Percentiles rank a stretch among this genome's conserved stretches.
phyloP scores from a whole-genome alignment of 2,888 invertebrate genomes.

The Callinectes sapidus region DNA sequence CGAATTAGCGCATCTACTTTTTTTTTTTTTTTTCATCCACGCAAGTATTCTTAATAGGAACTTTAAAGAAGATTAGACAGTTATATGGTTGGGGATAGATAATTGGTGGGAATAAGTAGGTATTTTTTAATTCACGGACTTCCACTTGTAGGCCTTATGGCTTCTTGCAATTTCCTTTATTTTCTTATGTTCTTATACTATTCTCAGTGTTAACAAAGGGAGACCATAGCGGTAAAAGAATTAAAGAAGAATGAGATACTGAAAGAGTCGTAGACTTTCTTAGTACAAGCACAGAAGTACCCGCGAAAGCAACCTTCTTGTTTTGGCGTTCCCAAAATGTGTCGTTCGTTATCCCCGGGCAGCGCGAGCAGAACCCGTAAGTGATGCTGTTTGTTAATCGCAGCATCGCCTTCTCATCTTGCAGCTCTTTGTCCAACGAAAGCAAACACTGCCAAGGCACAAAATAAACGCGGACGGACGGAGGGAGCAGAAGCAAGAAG shows the following conservation, averaged over 20 bases:
- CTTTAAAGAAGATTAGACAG: no score
- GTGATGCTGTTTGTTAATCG: neutral
- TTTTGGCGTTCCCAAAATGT: neutral
- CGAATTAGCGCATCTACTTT: no score
- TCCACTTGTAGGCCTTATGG: no score
- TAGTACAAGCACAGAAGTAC: neutral
- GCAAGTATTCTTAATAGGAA: no score
- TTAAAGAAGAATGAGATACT: neutral
- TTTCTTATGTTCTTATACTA: no score
- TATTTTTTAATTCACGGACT: no score
- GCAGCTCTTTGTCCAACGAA: neutral
- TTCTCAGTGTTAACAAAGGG: no score
- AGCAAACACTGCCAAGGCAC: conserved; percentile 19
- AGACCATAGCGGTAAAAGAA: neutral
- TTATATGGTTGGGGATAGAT: no score
- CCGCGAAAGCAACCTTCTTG: neutral
- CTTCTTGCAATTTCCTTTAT: no score
- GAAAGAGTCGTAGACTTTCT: neutral
- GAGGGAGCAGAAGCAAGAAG: neutral
- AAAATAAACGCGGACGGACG: conserved; percentile 26
- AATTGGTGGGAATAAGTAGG: no score
- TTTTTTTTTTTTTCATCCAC: no score
- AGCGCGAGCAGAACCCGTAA: neutral
- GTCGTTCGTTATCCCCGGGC: neutral
- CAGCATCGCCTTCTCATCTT: conserved; percentile 21